Conservation (phyloP, 1,140 invertebrate species). For the Euura lappo region DNA sequence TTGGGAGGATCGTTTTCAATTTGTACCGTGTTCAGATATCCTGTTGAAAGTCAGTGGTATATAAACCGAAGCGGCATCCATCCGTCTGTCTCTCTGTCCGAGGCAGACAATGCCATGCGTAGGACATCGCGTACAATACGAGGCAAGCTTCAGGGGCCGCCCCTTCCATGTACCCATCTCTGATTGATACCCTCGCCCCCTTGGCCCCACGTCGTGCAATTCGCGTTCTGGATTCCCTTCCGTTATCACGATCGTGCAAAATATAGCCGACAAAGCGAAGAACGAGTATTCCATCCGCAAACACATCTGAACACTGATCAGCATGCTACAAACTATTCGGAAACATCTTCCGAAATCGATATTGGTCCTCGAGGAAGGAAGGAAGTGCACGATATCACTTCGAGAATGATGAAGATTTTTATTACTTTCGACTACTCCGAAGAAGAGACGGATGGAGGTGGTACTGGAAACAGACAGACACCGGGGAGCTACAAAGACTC, state of each 20-base stretch:
- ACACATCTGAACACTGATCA: neutral
- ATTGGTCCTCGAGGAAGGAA: neutral
- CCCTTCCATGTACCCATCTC: slow-evolving; percentile 44
- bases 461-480: neutral
- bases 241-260: slow-evolving; percentile 27
- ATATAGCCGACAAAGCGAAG: slow-evolving; percentile 30
- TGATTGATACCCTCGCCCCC: slow-evolving; percentile 45
- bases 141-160: slow-evolving; percentile 43
- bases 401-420: slow-evolving; percentile 22
- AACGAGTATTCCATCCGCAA: neutral
- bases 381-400: slow-evolving; percentile 26
- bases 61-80: neutral
- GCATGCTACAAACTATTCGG: neutral
- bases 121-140: slow-evolving; percentile 19
- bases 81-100: slow-evolving; percentile 42
- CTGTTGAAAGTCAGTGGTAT: slow-evolving; percentile 14
- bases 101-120: slow-evolving; percentile 42
- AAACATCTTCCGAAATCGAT: neutral
- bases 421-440: neutral
- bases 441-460: slow-evolving; percentile 8
- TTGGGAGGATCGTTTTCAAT: slow-evolving; percentile 9
- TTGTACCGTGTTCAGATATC: slow-evolving; percentile 9
- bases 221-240: slow-evolving; percentile 32
- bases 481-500: slow-evolving; percentile 16
- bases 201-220: slow-evolving; percentile 34